A percentile compares a stretch with the other conserved stretches of the same genome.
These are phyloP conservation scores for Macaria liturata DNA, from an alignment of 2,888 invertebrate species.

Conservation along the genomic window DNA sequence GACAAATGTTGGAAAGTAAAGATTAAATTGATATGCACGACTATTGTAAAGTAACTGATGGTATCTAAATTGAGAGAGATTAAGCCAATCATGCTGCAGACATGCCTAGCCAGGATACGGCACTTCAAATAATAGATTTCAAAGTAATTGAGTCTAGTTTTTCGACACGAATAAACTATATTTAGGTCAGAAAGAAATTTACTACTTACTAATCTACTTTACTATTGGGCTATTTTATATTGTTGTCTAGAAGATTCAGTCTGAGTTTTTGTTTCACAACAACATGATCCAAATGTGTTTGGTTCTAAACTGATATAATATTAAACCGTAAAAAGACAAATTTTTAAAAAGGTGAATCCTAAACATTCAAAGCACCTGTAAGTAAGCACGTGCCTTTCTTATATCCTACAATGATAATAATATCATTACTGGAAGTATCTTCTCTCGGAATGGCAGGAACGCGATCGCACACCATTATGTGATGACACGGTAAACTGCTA, in stretches of 20 bases:
- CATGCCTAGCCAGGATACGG: constrained; percentile 7
- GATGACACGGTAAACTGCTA: constrained; percentile 49
- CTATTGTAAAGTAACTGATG: not conserved
- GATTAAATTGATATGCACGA: too few species aligned
- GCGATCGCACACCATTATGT: constrained; percentile 48
- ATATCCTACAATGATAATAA: constrained; percentile 32
- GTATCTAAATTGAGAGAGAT: constrained; percentile 17
- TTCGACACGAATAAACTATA: too few species aligned
- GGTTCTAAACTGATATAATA: too few species aligned
- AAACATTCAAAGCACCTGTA: constrained; percentile 2
- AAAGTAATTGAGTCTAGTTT: constrained; percentile 1
- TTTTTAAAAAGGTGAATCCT: too few species aligned
- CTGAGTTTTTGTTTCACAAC: too few species aligned
- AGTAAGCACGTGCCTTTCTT: constrained; percentile 26
- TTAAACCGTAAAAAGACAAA: too few species aligned
- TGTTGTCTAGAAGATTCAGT: too few species aligned
- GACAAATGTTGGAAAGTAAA: too few species aligned
- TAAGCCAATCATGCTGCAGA: constrained; percentile 15
- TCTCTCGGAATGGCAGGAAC: constrained; percentile 26
- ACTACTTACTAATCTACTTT: too few species aligned
- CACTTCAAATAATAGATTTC: constrained; percentile 9
- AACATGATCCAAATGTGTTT: too few species aligned
- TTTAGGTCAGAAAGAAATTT: too few species aligned
- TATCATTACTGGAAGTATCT: constrained; percentile 28
- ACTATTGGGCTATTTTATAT: too few species aligned